These are phyloP conservation scores for Sarcoramphus papa DNA, from an alignment of 2,797 vertebrate species.

Conservation along the genomic window DNA sequence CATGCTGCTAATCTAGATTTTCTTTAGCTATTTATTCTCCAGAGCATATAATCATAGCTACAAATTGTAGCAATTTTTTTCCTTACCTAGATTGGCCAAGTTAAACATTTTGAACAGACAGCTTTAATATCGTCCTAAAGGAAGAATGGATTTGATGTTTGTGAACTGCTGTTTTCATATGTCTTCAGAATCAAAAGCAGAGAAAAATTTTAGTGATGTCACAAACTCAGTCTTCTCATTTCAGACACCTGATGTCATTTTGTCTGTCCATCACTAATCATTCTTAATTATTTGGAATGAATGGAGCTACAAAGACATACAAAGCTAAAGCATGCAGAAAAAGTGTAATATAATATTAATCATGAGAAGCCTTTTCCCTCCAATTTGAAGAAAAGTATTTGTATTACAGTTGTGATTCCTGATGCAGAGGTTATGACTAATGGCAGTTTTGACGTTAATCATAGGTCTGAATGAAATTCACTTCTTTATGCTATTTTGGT, in stretches of 20 bases:
- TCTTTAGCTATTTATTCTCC: neutral
- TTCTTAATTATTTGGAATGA: neutral
- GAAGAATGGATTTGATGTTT: neutral
- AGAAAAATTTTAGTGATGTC: neutral
- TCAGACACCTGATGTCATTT: neutral
- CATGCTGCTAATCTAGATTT: neutral
- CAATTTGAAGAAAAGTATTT: neutral
- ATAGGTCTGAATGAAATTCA: neutral
- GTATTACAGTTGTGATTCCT: neutral
- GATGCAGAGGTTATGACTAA: neutral
- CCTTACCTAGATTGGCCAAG: neutral
- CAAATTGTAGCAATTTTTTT: neutral
- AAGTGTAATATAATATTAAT: neutral
- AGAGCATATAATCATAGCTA: neutral
- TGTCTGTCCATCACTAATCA: neutral
- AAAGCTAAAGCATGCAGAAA: neutral
- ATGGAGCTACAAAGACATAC: neutral
- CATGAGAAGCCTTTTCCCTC: rapidly evolving
- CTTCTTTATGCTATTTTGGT: neutral
- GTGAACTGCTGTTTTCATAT: neutral
- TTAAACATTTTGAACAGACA: neutral
- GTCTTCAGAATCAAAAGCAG: neutral
- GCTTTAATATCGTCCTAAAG: neutral
- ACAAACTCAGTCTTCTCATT: neutral
- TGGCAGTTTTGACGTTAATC: neutral